A percentile compares a stretch with the other conserved stretches of the same genome.
Evolutionary conservation across 2,113 vertebrate species (phyloP).

Genomic region (Rhabdomys dilectus): DNA sequence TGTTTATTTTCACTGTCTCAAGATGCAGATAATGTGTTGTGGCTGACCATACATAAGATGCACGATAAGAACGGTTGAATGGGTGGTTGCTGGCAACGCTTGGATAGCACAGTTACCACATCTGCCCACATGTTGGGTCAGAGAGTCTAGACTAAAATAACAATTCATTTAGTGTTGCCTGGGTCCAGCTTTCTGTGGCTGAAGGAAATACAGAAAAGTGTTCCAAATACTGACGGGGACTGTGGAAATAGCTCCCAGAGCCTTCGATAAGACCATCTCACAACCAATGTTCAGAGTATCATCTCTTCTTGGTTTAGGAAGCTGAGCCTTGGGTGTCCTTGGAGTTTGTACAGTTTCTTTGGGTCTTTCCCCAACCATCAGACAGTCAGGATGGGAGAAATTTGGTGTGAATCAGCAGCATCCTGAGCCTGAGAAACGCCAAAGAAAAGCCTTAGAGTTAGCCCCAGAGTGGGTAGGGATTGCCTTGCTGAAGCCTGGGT

Average conservation of each 20-base stretch:
- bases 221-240: neutral
- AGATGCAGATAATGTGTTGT: conserved; percentile 29
- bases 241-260: neutral
- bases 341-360: neutral
- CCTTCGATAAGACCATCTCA: neutral
- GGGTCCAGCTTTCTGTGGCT: neutral
- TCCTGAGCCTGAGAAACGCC: neutral
- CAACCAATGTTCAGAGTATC: neutral
- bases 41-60: neutral
- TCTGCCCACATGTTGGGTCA: conserved; percentile 29
- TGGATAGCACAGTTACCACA: neutral
- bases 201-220: neutral
- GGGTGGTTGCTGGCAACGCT: conserved; percentile 28
- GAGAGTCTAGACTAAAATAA: conserved; percentile 2
- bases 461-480: neutral
- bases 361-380: neutral
- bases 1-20: conserved; percentile 52
- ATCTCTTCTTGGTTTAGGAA: neutral
- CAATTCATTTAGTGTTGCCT: neutral
- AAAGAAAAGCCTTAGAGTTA: neutral
- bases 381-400: neutral
- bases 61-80: conserved; percentile 13
- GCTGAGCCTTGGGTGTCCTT: neutral
- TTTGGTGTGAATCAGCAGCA: neutral
- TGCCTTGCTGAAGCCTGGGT: neutral